Evolutionary conservation across 92 coral and sea anemone species (phyloP), one percentile per base, ranked within the genome.

Genomic region (Zoanthus solanderi): DNA sequence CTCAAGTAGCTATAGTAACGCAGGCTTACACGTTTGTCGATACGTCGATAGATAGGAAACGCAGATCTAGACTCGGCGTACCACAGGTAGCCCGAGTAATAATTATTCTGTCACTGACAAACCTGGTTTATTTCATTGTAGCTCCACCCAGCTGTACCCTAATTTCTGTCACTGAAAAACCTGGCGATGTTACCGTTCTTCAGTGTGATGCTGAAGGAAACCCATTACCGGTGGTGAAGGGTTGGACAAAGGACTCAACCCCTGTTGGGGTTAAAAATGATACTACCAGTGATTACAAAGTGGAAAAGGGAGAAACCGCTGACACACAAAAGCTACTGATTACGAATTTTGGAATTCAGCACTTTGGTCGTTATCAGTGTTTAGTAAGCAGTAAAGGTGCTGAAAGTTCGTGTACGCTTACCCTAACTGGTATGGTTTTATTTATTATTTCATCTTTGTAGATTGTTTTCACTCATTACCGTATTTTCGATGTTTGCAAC

Each of bases 301-400:
- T 93, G 18, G 71, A 91, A 57, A 76, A 69, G 32, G 82, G 90
- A 23, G 78, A 78, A 11, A 53, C 76, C 28, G 29, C 50, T 65
- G 87, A 87, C 88, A 79, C 87, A 63, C 93, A 90, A 84, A 61
- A 23, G 32, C 87, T 95, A 37, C 72, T 69, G 60, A 88, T 95
- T 18, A 63, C 61, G 60, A 89, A 87, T 61, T 95, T 95, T 87
- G 93, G 96, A 67, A 63, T 95, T 34, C 71, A 77, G 30, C 84
- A 93, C 63, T 92, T 95, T 79, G 98, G 98, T 32, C 75, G 67
- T 15, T 95, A 95, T 81, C 85, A 72, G 78, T 95, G 98, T 83
- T 66, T 83, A 54, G 92, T 92, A 34, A 76, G 81, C 16, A 94
- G 89, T 76, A 69, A 65, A 45, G 68, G 71, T 18, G 88, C 90